Evolutionary conservation across 2,113 vertebrate genomes (phyloP).

Genomic region (Aspidoscelis tigris): DNA sequence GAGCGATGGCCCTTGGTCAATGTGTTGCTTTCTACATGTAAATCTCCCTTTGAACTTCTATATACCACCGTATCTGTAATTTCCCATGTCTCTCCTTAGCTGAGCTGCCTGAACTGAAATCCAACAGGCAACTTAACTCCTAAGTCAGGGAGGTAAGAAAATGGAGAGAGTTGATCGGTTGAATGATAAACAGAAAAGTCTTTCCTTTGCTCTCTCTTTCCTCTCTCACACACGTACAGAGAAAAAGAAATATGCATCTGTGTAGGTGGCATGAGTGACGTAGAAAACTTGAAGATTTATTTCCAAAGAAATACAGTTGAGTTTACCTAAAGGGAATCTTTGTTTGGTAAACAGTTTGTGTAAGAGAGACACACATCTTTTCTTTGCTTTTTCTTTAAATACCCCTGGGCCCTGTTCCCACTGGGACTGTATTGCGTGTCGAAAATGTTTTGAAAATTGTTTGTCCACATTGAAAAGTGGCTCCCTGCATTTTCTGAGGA

Average conservation of each 20-base stretch:
- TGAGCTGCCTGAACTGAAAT: conserved; percentile 24
- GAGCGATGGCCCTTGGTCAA: conserved; percentile 51
- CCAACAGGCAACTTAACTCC: conserved; percentile 50
- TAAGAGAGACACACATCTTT: no score
- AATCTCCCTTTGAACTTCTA: conserved; percentile 53
- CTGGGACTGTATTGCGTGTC: no score
- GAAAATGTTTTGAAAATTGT: no score
- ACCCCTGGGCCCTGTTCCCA: no score
- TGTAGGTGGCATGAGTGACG: no score
- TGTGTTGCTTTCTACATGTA: conserved; percentile 28
- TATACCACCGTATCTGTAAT: conserved; percentile 36
- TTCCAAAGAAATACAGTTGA: conserved; percentile 12
- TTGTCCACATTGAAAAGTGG: no score
- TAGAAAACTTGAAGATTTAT: conserved; percentile 37
- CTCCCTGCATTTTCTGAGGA: no score
- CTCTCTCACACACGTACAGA: no score
- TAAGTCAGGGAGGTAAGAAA: conserved; percentile 38
- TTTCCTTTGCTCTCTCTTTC: no score
- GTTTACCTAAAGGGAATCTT: conserved; percentile 19
- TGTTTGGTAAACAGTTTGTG: conserved; percentile 2
- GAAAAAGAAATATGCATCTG: no score
- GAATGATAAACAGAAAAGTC: conserved; percentile 51
- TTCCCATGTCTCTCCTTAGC: conserved; percentile 45
- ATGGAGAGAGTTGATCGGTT: conserved; percentile 61
- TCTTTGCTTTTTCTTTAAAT: no score